Evolutionary conservation across 1,140 invertebrate species (phyloP).

Genomic region (Philotrypesis tridentata): DNA sequence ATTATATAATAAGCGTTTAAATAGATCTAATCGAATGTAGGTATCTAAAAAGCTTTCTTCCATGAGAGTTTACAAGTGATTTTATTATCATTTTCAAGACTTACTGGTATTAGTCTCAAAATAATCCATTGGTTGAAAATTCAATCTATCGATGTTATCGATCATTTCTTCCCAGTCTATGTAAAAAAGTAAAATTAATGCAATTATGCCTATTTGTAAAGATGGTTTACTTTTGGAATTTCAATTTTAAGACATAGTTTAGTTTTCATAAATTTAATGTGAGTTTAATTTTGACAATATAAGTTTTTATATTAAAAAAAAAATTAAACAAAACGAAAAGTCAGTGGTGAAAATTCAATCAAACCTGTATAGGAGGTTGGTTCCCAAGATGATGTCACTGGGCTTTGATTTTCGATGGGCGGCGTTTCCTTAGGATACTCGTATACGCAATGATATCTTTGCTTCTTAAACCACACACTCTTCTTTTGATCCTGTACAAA

Average conservation of each 20-base stretch:
- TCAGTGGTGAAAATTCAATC: constrained; percentile 13
- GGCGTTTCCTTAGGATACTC: constrained; percentile 84
- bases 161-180: constrained; percentile 72
- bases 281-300: not conserved
- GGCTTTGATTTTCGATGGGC: constrained; percentile 58
- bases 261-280: not conserved
- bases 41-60: constrained; percentile 1
- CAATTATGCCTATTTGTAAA: not conserved
- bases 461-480: constrained; percentile 86
- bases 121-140: constrained; percentile 69
- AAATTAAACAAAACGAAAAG: not conserved
- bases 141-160: constrained; percentile 64
- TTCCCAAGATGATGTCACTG: constrained; percentile 64
- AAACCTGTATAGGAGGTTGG: constrained; percentile 67
- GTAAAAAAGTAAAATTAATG: constrained; percentile 40
- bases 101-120: constrained; percentile 65
- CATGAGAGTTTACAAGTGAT: constrained; percentile 33
- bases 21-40: not conserved
- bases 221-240: not conserved
- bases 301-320: not conserved
- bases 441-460: constrained; percentile 87
- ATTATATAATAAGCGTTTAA: not conserved
- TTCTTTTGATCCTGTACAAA: constrained; percentile 74
- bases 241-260: not conserved
- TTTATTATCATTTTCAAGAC: constrained; percentile 45